A percentile compares a stretch with the other conserved stretches of the same genome.
phyloP scores from a whole-genome alignment of 2,888 invertebrate genomes.

The Apodemia duryi region DNA sequence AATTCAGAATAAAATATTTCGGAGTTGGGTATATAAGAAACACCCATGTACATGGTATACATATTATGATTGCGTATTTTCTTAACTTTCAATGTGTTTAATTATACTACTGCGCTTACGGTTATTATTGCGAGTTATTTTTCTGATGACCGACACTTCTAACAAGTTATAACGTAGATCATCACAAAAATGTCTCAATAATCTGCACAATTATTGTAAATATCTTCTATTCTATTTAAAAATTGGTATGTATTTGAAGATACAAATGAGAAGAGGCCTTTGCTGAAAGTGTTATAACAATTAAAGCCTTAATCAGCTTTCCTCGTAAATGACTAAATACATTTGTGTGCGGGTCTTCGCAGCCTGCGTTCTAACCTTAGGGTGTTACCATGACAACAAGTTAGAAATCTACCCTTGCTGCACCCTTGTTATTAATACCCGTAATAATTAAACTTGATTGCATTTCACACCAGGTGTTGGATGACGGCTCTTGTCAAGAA shows the following conservation, averaged over 20 bases:
- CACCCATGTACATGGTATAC: too few species aligned
- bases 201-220: background rate
- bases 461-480: conserved; percentile 77
- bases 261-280: conserved; percentile 17
- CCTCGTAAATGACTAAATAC: conserved; percentile 68
- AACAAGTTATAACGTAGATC: background rate
- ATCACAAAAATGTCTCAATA: background rate
- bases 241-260: background rate
- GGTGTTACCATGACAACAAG: conserved; percentile 71
- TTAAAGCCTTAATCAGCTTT: conserved; percentile 70
- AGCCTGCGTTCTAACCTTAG: conserved; percentile 61
- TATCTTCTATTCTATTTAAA: background rate
- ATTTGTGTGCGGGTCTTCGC: conserved; percentile 54
- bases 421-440: conserved; percentile 79
- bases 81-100: too few species aligned
- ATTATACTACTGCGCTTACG: too few species aligned
- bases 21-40: too few species aligned
- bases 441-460: conserved; percentile 79
- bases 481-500: conserved; percentile 64
- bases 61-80: too few species aligned
- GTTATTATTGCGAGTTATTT: too few species aligned
- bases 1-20: too few species aligned
- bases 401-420: conserved; percentile 58
- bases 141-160: too few species aligned
- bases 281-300: conserved; percentile 44